Conservation (phyloP, 2,888 invertebrate genomes). For the Sturmia bella region DNA sequence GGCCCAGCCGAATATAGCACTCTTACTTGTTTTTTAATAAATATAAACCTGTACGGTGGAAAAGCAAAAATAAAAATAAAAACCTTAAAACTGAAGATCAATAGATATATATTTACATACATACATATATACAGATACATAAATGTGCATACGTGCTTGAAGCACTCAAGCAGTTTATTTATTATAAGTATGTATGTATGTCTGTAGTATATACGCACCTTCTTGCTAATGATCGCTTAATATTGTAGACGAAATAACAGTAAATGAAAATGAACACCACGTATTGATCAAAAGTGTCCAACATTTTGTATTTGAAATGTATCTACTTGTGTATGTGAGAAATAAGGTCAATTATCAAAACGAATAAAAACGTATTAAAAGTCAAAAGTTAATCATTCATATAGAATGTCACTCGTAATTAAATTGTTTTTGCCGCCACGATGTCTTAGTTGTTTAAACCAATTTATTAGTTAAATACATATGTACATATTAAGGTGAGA, state of each 20-base stretch:
- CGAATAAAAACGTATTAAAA: not conserved
- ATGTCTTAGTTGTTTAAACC: slow-evolving; percentile 11
- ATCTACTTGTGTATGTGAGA: not conserved
- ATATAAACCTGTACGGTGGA: too few relatives aligned
- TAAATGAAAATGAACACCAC: slow-evolving; percentile 60
- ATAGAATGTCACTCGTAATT: slow-evolving; percentile 13
- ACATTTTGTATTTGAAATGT: slow-evolving; percentile 49
- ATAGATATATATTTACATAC: too few relatives aligned
- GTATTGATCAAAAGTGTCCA: slow-evolving; percentile 59
- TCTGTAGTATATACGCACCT: slow-evolving; percentile 43
- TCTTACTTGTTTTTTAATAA: too few relatives aligned
- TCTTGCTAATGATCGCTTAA: slow-evolving; percentile 19
- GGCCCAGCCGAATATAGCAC: too few relatives aligned
- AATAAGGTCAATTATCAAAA: slow-evolving; percentile 6
- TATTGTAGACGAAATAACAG: slow-evolving; percentile 59
- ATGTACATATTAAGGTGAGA: not conserved
- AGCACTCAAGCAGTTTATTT: not conserved
- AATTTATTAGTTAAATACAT: slow-evolving; percentile 21
- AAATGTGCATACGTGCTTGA: too few relatives aligned
- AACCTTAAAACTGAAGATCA: too few relatives aligned
- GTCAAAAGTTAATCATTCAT: slow-evolving; percentile 15
- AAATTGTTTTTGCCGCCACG: slow-evolving; percentile 17
- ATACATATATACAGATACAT: too few relatives aligned
- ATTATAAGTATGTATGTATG: slow-evolving; percentile 2
- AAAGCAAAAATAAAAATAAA: too few relatives aligned